Conservation (phyloP, 2,888 invertebrate species). For the Lasioglossum morio region DNA sequence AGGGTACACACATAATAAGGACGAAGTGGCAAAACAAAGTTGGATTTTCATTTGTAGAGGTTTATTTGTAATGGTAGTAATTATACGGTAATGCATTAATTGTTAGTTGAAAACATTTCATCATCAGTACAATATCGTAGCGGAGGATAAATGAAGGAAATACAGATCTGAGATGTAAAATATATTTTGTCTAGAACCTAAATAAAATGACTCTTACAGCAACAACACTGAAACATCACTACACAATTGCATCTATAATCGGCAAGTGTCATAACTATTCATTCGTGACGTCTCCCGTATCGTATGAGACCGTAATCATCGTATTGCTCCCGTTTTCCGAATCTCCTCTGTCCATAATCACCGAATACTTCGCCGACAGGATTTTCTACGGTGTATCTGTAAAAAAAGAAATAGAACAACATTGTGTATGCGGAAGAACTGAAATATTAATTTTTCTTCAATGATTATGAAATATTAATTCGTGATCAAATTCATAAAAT, state of each 20-base stretch:
- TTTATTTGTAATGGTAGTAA: not conserved
- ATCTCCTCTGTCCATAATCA: constrained; percentile 88
- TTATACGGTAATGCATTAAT: not conserved
- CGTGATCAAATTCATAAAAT: not conserved
- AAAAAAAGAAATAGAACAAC: not conserved
- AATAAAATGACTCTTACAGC: constrained; percentile 33
- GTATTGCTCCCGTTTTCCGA: constrained; percentile 88
- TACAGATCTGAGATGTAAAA: constrained; percentile 67
- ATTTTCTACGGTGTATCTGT: constrained; percentile 70
- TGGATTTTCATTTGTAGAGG: not conserved
- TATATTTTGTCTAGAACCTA: constrained; percentile 62
- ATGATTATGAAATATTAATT: not conserved
- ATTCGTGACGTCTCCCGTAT: constrained; percentile 87
- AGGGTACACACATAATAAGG: not conserved
- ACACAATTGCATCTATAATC: constrained; percentile 30
- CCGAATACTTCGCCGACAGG: constrained; percentile 84
- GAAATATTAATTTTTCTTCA: too few species aligned
- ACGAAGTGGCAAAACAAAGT: not conserved
- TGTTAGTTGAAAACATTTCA: not conserved
- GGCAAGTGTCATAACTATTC: constrained; percentile 26
- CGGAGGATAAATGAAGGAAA: constrained; percentile 19
- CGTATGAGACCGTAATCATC: constrained; percentile 92
- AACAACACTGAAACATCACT: constrained; percentile 24
- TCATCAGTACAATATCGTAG: not conserved
- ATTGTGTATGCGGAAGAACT: not conserved